These are phyloP conservation scores for Solenopsis invicta DNA, from an alignment of 1,140 invertebrate genomes.

Conservation along the genomic window DNA sequence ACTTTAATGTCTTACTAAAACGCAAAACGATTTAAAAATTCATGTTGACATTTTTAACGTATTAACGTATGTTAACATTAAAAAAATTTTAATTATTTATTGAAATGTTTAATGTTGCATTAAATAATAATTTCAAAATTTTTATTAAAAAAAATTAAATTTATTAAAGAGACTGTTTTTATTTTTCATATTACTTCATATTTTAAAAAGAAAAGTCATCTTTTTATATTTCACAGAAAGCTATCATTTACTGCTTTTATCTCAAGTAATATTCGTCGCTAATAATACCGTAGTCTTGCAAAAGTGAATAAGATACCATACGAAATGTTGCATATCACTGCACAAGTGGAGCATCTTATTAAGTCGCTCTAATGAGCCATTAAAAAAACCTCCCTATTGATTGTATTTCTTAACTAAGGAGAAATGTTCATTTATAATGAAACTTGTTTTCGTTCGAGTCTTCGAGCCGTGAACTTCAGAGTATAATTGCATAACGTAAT, in stretches of 20 bases:
- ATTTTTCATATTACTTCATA: not conserved
- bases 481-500: constrained; percentile 34
- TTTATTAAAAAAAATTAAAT: not conserved
- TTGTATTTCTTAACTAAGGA: constrained; percentile 44
- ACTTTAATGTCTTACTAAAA: not conserved
- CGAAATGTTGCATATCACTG: constrained; percentile 23
- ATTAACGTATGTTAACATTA: not conserved
- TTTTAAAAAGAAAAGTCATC: not conserved
- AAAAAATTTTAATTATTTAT: not conserved
- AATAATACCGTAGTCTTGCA: not conserved
- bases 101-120: not conserved
- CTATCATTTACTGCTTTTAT: not conserved
- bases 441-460: constrained; percentile 36
- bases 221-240: not conserved
- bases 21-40: not conserved
- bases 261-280: not conserved
- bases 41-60: not conserved
- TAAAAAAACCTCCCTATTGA: constrained; percentile 37
- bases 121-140: not conserved
- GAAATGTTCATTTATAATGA: not conserved
- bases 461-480: constrained; percentile 58
- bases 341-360: constrained; percentile 56
- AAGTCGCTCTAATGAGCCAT: constrained; percentile 27
- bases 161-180: not conserved
- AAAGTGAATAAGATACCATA: not conserved